Evolutionary conservation across 92 coral and sea anemone genomes (phyloP), one percentile per base, ranked within the genome.

Genomic region (Zoanthus gigantus): DNA sequence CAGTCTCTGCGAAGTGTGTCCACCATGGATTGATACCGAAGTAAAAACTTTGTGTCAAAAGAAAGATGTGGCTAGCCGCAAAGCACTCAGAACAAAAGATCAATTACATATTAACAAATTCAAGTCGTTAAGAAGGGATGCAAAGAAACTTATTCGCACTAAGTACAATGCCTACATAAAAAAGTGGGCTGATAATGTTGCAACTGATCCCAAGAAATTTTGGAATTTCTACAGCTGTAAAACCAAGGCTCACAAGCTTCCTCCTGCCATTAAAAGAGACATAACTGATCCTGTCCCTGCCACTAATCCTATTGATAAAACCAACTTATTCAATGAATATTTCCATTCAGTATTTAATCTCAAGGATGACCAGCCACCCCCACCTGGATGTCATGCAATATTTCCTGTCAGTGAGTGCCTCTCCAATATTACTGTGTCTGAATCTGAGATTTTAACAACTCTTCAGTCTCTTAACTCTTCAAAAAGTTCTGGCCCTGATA

Each of bases 191-290:
- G 88, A 83, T 16, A 29, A 54, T 6, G 78, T 89, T 11, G 74
- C 58, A 74, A 31, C 67, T 50, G 56, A 0, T 30, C 88, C 92
- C 2, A 82, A 89, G 32, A 74, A 83, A 66, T 83, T 89, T 16
- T 89, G 89, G 84, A 84, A 68, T 30, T 89, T 89, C 77, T 84
- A 84, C 23, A 50, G 84, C 77, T 15, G 17, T 63, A 76, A 89
- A 89, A 84, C 89, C 16, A 89, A 89, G 75, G 48, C 92, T 23
- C 44, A 54, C 4, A 89, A 67, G 48, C 57, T 89, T n/a, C 92
- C 88, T 52, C 37, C 34, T 14, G 88, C 85, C 28, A 73, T 79
- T 8, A 77, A 65, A 53, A 87, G 78, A 71, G 56, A 50, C 56
- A 50, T 50, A 50, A 50, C 56, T 50, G 56, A 50, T 50, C 56